Conservation (phyloP, 2,113 vertebrate genomes). For the Elephas maximus region DNA sequence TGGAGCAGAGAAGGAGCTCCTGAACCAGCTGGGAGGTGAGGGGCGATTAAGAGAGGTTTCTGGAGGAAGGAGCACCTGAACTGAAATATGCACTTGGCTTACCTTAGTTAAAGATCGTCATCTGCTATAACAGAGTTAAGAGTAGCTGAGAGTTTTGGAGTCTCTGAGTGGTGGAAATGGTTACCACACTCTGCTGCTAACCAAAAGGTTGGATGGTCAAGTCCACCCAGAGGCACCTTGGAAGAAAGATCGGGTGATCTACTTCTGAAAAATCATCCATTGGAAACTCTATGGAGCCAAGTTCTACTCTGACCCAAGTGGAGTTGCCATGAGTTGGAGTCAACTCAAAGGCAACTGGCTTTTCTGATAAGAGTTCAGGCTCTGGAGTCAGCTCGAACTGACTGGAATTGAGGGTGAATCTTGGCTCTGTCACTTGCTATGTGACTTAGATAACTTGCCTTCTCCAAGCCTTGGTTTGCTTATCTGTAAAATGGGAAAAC, state of each 20-base stretch:
- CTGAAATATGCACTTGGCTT: neutral
- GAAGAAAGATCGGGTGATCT: neutral
- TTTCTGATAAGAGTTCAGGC: neutral
- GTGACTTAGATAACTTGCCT: neutral
- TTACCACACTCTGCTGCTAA: neutral
- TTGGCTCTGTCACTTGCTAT: neutral
- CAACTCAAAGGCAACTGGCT: neutral
- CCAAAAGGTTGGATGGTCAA: neutral
- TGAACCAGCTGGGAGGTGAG: neutral
- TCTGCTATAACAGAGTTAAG: neutral
- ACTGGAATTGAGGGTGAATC: neutral
- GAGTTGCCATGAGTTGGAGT: neutral
- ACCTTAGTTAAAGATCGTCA: neutral
- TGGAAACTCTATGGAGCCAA: neutral
- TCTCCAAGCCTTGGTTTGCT: neutral
- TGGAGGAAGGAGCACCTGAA: neutral
- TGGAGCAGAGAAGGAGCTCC: neutral
- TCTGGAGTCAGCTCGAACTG: neutral
- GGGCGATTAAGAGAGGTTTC: neutral
- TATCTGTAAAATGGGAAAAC: neutral
- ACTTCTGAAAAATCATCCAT: neutral
- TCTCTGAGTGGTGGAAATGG: neutral
- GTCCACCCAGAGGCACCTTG: neutral
- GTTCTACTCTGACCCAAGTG: neutral
- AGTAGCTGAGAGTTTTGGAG: neutral